A percentile compares a stretch with the other conserved stretches of the same genome.
Evolutionary conservation across 2,113 vertebrate species (phyloP).

Genomic region (Promerops cafer): DNA sequence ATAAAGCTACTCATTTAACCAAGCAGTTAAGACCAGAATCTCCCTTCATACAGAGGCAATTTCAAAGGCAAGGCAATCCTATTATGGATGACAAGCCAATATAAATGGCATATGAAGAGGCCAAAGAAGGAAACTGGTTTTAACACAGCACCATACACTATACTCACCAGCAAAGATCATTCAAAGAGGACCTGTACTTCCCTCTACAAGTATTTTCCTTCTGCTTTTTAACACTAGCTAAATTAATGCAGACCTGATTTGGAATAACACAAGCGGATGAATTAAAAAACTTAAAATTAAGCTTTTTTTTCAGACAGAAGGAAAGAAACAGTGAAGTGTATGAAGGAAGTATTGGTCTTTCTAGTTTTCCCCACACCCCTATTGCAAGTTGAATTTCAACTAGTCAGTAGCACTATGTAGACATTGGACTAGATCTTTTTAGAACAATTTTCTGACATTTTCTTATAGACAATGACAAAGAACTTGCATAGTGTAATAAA

Average conservation of each 20-base stretch:
- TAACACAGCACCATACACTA: neutral
- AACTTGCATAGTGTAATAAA: neutral
- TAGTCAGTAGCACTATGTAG: neutral
- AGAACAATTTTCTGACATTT: neutral
- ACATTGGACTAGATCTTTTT: neutral
- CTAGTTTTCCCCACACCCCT: neutral
- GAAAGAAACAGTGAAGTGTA: neutral
- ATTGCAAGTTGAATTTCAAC: neutral
- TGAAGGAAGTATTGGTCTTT: neutral
- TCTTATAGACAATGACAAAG: neutral
- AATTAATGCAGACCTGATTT: neutral
- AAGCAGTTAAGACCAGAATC: neutral
- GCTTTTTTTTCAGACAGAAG: neutral
- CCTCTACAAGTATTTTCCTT: neutral
- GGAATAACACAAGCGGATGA: neutral
- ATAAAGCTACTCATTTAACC: neutral
- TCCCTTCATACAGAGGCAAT: neutral
- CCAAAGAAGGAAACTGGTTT: neutral
- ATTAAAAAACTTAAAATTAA: neutral
- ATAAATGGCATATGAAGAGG: neutral
- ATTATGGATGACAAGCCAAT: neutral
- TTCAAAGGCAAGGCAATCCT: neutral
- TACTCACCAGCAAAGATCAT: neutral
- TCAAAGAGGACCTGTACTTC: neutral
- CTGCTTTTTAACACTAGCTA: neutral